Base-by-base conservation (phyloP, 2,888 invertebrate species). In the Drosophila setosimentum region DNA sequence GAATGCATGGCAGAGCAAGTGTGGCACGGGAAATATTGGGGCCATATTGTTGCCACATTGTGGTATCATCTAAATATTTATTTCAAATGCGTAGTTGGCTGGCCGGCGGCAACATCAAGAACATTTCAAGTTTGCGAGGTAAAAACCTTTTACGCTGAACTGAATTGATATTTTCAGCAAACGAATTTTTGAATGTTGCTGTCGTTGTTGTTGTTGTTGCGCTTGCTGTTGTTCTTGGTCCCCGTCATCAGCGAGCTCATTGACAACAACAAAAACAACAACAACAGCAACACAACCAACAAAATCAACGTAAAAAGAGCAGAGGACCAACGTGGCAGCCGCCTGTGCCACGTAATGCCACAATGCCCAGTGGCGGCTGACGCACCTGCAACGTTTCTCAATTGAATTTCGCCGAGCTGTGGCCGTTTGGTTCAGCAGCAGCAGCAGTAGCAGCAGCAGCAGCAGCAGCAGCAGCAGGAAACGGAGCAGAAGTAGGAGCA, bases 81-180 rank as follows among this genome's bases (percentile, higher is more conserved):
- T 75, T 76, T 66, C 66, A 70, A 76, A 63, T 76, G 65, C 76
- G 65, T 59, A 18, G 54, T 49, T 59, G 54, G 58, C 70, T 59
- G 54, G 58, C 70, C 58, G 35, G 18, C 50, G 70, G 76, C 75
- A 59, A 42, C 33, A 68, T 42, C 30, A 45, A 58, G 51, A 60
- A 30, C 61, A 50, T 49, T 80, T 73, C 77, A 74, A 76, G 82
- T 82, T 74, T 72, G 73, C 50, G 54, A 72, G 72, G 72, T 75
- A 74, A 69, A 83, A 84, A 67, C 78, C 73, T 83, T 78, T 83
- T 84, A 87, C 83, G 83, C 68, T 74, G 70, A 76, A 78, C 84
- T 70, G 63, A 83, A 87, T 87, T 83, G 84, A 87, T 83, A 84
- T 83, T 83, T 87, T 76, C 60, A 57, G 49, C 69, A 82, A 81